phyloP scores from a whole-genome alignment of 2,888 invertebrate species.

The Gymnosoma rotundatum region DNA sequence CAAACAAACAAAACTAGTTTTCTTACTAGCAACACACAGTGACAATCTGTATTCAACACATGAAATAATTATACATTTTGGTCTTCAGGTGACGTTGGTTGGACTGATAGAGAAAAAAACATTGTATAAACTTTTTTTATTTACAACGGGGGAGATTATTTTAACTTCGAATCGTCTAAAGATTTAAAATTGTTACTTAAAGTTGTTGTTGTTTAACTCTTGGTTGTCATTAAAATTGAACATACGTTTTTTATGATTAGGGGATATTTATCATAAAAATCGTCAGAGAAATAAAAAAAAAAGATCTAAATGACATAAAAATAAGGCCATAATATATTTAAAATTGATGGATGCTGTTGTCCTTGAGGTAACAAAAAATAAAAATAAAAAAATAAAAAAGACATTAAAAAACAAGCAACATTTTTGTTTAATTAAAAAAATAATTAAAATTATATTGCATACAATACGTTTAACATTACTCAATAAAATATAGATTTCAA shows the following conservation, averaged over 20 bases:
- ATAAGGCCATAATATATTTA: slow-evolving; percentile 4
- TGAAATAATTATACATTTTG: slow-evolving; percentile 48
- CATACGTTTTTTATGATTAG: slow-evolving; percentile 22
- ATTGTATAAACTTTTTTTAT: not conserved
- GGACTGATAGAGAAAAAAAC: not conserved
- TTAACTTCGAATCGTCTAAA: not conserved
- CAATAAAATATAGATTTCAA: too few species aligned
- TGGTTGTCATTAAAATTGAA: slow-evolving; percentile 37
- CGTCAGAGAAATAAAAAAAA: slow-evolving; percentile 14
- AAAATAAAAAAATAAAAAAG: not conserved
- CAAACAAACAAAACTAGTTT: slow-evolving; percentile 57
- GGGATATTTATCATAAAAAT: slow-evolving; percentile 53
- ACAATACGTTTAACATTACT: too few species aligned
- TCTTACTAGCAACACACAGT: slow-evolving; percentile 44
- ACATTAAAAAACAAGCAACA: not conserved
- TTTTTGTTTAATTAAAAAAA: not conserved
- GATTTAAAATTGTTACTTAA: not conserved
- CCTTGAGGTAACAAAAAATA: slow-evolving; percentile 34
- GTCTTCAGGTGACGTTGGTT: not conserved
- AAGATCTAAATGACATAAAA: slow-evolving; percentile 38
- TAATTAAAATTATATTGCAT: too few species aligned
- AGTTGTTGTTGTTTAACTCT: not conserved
- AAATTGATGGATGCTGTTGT: slow-evolving; percentile 30
- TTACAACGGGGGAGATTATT: not conserved
- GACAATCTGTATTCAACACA: slow-evolving; percentile 61